Evolutionary conservation across 2,113 vertebrate genomes (phyloP).

Genomic region (Todiramphus saurophagus): DNA sequence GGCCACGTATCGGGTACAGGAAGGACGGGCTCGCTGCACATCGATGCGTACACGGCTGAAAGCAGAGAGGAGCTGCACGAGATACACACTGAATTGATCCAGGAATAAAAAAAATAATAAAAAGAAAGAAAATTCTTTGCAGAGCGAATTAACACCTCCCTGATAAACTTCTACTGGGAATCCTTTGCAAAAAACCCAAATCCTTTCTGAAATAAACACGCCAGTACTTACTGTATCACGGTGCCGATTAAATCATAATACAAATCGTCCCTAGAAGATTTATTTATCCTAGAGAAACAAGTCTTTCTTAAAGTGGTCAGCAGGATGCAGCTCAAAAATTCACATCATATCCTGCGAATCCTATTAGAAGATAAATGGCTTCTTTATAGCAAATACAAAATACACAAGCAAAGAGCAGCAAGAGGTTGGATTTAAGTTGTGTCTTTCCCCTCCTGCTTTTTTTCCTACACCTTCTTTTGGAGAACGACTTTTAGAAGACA

Average conservation of each 20-base stretch:
- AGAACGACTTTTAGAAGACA: neutral
- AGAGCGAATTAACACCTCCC: neutral
- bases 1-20: fast-evolving
- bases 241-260: neutral
- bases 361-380: neutral
- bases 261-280: neutral
- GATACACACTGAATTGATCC: neutral
- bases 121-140: neutral
- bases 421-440: neutral
- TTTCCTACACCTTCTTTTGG: neutral
- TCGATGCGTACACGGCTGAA: neutral
- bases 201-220: neutral
- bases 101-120: neutral
- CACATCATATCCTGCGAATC: neutral
- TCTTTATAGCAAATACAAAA: neutral
- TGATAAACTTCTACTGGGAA: neutral
- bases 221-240: neutral
- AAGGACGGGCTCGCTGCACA: neutral
- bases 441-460: neutral
- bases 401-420: neutral
- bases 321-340: neutral
- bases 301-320: neutral
- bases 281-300: neutral
- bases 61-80: neutral
- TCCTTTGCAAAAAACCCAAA: neutral